Conservation (phyloP, 2,113 vertebrate genomes). For the Istiophorus platypterus region DNA sequence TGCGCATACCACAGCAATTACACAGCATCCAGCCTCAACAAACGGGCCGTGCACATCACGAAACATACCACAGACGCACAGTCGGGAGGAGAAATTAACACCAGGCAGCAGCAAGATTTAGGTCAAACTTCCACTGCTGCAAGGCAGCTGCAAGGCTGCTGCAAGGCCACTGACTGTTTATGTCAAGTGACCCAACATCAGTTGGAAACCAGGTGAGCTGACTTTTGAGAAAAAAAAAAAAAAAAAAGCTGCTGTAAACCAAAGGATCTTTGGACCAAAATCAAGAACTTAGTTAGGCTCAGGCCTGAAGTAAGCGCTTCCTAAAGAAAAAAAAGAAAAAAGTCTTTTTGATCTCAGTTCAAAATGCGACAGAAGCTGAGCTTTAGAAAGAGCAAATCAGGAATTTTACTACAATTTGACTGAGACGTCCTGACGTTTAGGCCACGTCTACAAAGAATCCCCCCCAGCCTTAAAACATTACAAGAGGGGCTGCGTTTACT, state of each 20-base stretch:
- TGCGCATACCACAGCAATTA: conserved; percentile 78
- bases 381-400: background rate
- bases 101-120: conserved; percentile 11
- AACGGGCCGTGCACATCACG: conserved; percentile 54
- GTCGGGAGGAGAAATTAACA: conserved; percentile 35
- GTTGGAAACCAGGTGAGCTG: background rate
- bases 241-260: background rate
- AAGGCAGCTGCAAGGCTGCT: too few relatives aligned
- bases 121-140: conserved; percentile 17
- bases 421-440: background rate
- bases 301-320: background rate
- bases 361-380: background rate
- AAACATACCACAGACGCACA: conserved; percentile 49
- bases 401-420: background rate
- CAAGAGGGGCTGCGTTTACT: too few relatives aligned
- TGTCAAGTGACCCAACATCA: background rate
- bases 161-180: background rate
- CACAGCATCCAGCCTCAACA: conserved; percentile 66
- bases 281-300: background rate
- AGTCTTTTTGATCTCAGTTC: background rate
- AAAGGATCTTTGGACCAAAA: background rate
- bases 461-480: too few relatives aligned
- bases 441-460: too few relatives aligned
- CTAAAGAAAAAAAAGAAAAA: background rate
- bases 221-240: background rate